A percentile compares a stretch with the other conserved stretches of the same genome.
phyloP scores from a whole-genome alignment of 2,113 vertebrate species.

The Pampusana beccarii region DNA sequence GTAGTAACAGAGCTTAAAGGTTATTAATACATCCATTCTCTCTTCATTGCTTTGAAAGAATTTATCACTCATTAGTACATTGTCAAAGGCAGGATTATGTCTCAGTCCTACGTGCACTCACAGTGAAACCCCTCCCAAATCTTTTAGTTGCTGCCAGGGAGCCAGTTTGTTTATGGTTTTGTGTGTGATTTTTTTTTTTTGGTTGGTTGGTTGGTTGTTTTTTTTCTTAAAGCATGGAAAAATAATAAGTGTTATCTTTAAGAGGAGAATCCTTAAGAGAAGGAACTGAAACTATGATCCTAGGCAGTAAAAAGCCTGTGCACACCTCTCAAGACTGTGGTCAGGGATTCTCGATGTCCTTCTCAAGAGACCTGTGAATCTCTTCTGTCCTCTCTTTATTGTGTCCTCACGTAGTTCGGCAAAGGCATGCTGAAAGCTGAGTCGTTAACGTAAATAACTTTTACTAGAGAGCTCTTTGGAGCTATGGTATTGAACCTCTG shows the following conservation, averaged over 20 bases:
- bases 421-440: neutral
- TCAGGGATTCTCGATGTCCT: neutral
- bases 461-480: neutral
- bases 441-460: neutral
- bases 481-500: neutral
- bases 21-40: constrained; percentile 31
- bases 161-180: neutral
- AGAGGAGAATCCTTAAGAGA: neutral
- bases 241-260: neutral
- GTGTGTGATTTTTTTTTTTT: neutral
- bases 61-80: constrained; percentile 60
- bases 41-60: constrained; percentile 53
- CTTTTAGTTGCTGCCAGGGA: constrained; percentile 25
- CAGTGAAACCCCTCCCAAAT: constrained; percentile 37
- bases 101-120: constrained; percentile 6
- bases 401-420: neutral
- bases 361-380: neutral
- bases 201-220: neutral
- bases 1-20: constrained; percentile 22
- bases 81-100: constrained; percentile 56
- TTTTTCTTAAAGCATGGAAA: neutral
- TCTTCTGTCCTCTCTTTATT: neutral
- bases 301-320: neutral
- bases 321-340: neutral
- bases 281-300: neutral